Evolutionary conservation across 2,888 invertebrate genomes (phyloP).

Genomic region (Tetragonisca angustula): DNA sequence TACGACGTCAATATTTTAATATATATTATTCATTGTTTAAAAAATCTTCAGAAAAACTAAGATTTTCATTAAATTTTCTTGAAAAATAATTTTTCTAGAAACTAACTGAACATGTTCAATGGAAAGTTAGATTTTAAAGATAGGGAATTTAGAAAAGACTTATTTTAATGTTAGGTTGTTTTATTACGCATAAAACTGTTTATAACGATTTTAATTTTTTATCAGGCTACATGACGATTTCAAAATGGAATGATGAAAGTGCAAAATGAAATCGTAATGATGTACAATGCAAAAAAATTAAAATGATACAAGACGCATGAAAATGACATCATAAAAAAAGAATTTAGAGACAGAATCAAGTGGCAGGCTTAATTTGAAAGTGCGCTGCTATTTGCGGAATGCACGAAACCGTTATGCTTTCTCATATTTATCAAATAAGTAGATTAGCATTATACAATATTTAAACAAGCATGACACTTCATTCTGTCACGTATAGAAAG

Average conservation of each 20-base stretch:
- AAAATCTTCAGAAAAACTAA: neutral
- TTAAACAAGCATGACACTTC: conserved; percentile 41
- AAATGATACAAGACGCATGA: conserved; percentile 28
- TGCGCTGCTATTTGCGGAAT: conserved; percentile 11
- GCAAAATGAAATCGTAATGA: conserved; percentile 45
- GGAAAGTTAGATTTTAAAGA: neutral
- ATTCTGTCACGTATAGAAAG: conserved; percentile 43
- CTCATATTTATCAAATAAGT: conserved; percentile 48
- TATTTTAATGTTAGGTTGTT: conserved; percentile 42
- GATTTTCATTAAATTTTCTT: neutral
- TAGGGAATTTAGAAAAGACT: conserved; percentile 12
- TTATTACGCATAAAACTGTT: conserved; percentile 59
- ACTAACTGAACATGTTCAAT: too few species aligned
- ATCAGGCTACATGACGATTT: conserved; percentile 39
- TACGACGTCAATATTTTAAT: neutral
- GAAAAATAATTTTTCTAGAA: neutral
- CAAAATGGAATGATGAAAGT: conserved; percentile 63
- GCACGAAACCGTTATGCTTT: conserved; percentile 6
- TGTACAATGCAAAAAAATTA: conserved; percentile 48
- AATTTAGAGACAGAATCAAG: conserved; percentile 53
- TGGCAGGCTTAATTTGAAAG: conserved; percentile 31
- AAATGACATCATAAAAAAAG: conserved; percentile 26
- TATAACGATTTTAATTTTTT: conserved; percentile 47
- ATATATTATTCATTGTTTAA: neutral
- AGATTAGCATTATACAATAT: conserved; percentile 25